These are phyloP conservation scores for Limanda limanda DNA, from an alignment of 2,113 vertebrate genomes.

Conservation along the genomic window DNA sequence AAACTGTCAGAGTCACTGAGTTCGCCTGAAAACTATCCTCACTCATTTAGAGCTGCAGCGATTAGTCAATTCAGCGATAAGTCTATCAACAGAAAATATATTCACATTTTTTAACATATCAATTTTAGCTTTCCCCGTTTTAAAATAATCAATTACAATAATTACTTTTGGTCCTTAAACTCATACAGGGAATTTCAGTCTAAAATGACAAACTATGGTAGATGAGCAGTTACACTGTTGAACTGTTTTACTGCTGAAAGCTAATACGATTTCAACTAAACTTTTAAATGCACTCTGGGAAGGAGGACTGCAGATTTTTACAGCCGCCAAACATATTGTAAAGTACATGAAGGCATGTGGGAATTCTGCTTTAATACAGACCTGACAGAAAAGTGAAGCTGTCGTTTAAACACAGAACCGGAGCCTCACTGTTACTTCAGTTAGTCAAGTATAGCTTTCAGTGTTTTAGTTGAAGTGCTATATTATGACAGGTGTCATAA, in stretches of 20 bases:
- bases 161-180: background rate
- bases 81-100: too few relatives aligned
- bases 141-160: too few relatives aligned
- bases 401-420: background rate
- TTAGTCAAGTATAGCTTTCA: background rate
- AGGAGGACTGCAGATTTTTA: background rate
- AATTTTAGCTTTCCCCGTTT: too few relatives aligned
- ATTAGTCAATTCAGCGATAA: too few relatives aligned
- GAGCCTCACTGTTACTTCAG: background rate
- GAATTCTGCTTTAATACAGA: background rate
- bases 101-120: too few relatives aligned
- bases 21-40: too few relatives aligned
- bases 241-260: background rate
- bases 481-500: constrained; percentile 47
- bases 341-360: background rate
- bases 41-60: too few relatives aligned
- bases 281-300: background rate
- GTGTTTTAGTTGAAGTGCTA: constrained; percentile 38
- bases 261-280: background rate
- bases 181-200: background rate
- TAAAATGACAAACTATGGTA: background rate
- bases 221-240: background rate
- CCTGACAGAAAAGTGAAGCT: too few relatives aligned
- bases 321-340: background rate
- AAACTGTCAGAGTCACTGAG: too few relatives aligned